Evolutionary conservation across 2,888 invertebrate species (phyloP), one percentile per base, ranked within the genome.

Genomic region (Anodontia alba): DNA sequence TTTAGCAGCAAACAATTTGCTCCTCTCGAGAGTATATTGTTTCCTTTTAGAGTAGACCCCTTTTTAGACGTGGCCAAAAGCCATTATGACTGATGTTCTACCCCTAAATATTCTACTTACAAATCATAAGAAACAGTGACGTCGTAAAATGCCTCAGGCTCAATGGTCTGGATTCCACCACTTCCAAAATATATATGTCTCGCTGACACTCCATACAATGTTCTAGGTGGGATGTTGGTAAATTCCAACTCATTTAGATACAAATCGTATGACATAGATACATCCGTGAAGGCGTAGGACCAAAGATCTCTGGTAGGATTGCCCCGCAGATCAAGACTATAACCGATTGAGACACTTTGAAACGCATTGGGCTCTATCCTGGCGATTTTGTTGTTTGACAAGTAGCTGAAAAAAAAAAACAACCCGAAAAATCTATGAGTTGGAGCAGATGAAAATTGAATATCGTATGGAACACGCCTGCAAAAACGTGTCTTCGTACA

Each of bases 331-430:
- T 80, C 71, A 5, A 86, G 73, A 36, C 71, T 46, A 29, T 73
- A 46, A 17, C 75, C 76, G 3, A 46, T 46, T 1, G 79, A 43
- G 3, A 86, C 51, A 2, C 76, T 77, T 33, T 83, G 77, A 68
- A 86, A 86, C n/a, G 86, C 86, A 31, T 69, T 46, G 3, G 74
- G 67, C 10, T 67, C 69, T 20, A 86, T 78, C 3, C 38, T 51
- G 8, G 81, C 77, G 23, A 86, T 86, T 26, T 73, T 68, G 76
- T 83, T 83, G 43, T 78, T 20, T 62, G 62, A 62, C 3, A 62
- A 33, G 10, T 38, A 26, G 26, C 89, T 89, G 76, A 71, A 86
- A 86, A 15, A 62, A 3, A 74, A 66, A 57, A n/a, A n/a, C n/a
- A n/a, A n/a, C n/a, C n/a, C n/a, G n/a, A n/a, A n/a, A n/a, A n/a